These are phyloP conservation scores for Brachynemurus nebulosus DNA, from an alignment of 2,888 invertebrate genomes.

Conservation along the genomic window DNA sequence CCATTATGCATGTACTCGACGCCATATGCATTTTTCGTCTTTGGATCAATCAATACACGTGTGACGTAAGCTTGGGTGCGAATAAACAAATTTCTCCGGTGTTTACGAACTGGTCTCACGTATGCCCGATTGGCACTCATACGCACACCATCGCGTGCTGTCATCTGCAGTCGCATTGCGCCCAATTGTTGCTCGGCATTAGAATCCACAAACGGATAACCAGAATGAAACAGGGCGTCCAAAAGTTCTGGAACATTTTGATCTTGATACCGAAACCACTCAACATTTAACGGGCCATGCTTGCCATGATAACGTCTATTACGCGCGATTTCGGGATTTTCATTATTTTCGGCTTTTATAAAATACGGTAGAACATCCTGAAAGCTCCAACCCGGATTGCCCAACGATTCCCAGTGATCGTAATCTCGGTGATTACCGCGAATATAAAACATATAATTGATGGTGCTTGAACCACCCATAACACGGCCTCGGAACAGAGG, in stretches of 20 bases:
- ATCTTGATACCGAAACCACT: slow-evolving; percentile 48
- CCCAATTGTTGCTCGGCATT: slow-evolving; percentile 45
- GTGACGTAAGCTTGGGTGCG: slow-evolving; percentile 38
- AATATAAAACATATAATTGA: slow-evolving; percentile 54
- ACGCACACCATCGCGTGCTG: slow-evolving; percentile 43
- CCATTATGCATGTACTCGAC: slow-evolving; percentile 38
- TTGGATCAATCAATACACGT: slow-evolving; percentile 41
- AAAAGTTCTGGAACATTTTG: slow-evolving; percentile 40
- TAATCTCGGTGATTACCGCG: slow-evolving; percentile 45
- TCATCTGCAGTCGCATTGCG: slow-evolving; percentile 46
- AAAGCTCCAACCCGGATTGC: slow-evolving; percentile 49
- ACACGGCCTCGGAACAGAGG: slow-evolving; percentile 46
- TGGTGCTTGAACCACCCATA: slow-evolving; percentile 51
- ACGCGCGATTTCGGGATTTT: slow-evolving; percentile 36
- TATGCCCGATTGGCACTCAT: slow-evolving; percentile 49
- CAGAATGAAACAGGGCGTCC: slow-evolving; percentile 46
- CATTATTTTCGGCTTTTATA: slow-evolving; percentile 49
- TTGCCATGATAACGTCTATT: slow-evolving; percentile 42
- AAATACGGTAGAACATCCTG: slow-evolving; percentile 54
- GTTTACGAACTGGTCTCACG: slow-evolving; percentile 47
- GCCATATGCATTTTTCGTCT: slow-evolving; percentile 36
- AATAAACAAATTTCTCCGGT: slow-evolving; percentile 36
- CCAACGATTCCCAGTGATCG: slow-evolving; percentile 47
- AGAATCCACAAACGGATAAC: slow-evolving; percentile 42
- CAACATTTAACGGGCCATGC: slow-evolving; percentile 49